Evolutionary conservation across 1,140 invertebrate genomes (phyloP).

Genomic region (Saxidomus purpurata): DNA sequence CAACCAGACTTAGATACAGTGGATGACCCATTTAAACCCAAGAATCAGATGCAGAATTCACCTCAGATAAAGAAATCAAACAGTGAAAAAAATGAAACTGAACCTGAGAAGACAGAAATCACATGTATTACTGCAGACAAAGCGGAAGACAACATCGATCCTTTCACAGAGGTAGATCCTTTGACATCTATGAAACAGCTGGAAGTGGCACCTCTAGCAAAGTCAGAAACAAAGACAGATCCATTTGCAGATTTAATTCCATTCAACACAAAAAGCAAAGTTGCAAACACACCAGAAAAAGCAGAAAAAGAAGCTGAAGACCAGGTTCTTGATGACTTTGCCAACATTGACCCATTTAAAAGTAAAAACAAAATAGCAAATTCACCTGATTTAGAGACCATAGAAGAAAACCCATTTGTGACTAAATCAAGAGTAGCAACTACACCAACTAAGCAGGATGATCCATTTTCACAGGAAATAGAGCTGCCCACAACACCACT

Average conservation of each 20-base stretch:
- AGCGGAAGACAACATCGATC: not conserved
- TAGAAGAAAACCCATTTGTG: conserved; percentile 34
- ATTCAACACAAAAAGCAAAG: conserved; percentile 42
- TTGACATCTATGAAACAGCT: conserved; percentile 36
- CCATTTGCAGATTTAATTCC: conserved; percentile 42
- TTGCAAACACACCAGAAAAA: conserved; percentile 33
- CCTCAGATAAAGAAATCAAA: not conserved
- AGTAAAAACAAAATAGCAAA: conserved; percentile 35
- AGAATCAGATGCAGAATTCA: conserved; percentile 49
- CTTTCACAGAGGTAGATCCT: conserved; percentile 28
- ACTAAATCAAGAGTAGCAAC: conserved; percentile 27
- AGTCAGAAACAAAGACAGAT: not conserved
- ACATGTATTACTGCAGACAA: not conserved
- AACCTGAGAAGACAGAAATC: not conserved
- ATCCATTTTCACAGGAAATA: not conserved
- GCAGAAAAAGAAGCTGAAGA: not conserved
- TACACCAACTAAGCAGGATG: conserved; percentile 1
- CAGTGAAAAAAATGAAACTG: not conserved
- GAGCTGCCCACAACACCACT: not conserved
- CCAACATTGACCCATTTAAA: conserved; percentile 40
- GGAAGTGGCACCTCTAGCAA: not conserved
- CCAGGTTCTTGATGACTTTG: not conserved
- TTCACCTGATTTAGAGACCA: conserved; percentile 1
- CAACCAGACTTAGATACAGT: not conserved
- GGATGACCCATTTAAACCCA: conserved; percentile 55